These are phyloP conservation scores for Drosophila varians DNA, from an alignment of 1,140 invertebrate species.

Conservation along the genomic window DNA sequence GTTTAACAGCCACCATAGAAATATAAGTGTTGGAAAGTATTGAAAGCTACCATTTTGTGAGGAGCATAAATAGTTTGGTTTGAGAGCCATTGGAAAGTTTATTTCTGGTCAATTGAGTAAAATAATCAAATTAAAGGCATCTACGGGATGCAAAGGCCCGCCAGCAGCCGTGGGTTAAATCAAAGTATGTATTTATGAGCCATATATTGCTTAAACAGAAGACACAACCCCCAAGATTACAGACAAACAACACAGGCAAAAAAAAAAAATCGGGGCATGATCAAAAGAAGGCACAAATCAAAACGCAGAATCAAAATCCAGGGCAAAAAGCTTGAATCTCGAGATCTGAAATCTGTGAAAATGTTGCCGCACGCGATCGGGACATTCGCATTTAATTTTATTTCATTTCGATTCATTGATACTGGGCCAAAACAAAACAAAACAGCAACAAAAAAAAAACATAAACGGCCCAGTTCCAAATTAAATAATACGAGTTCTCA, in stretches of 20 bases:
- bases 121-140: background rate
- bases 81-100: too few relatives aligned
- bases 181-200: slow-evolving; percentile 50
- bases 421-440: slow-evolving; percentile 34
- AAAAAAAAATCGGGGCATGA: slow-evolving; percentile 26
- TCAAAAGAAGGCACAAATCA: slow-evolving; percentile 70
- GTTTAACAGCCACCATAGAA: background rate
- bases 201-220: slow-evolving; percentile 61
- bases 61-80: too few relatives aligned
- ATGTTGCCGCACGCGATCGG: slow-evolving; percentile 76
- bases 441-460: slow-evolving; percentile 7
- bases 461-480: slow-evolving; percentile 63
- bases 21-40: background rate
- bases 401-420: slow-evolving; percentile 79
- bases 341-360: slow-evolving; percentile 63
- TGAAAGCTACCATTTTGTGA: background rate
- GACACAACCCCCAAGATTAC: slow-evolving; percentile 51
- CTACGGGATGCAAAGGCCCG: background rate
- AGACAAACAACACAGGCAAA: slow-evolving; percentile 27
- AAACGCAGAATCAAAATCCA: slow-evolving; percentile 42
- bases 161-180: slow-evolving; percentile 47
- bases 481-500: slow-evolving; percentile 70
- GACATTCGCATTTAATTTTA: slow-evolving; percentile 69
- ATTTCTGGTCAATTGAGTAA: too few relatives aligned
- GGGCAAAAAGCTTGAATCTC: slow-evolving; percentile 38